Base-by-base conservation (phyloP, 2,888 invertebrate genomes). In the Drosophila setosimentum region DNA sequence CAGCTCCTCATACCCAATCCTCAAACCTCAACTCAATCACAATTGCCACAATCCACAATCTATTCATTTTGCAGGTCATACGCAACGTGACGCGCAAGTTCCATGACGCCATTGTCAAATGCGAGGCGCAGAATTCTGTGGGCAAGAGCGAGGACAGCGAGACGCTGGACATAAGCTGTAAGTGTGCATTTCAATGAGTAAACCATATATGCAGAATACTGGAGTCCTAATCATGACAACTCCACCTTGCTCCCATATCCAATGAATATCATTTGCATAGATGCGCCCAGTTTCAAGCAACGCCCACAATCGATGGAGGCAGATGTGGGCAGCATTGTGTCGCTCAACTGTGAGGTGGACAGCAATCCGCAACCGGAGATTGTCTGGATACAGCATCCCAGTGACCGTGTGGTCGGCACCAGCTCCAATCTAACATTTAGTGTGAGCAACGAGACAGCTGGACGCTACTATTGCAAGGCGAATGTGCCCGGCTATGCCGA, bases 81-180 rank as follows among this genome's bases (percentile, higher is more conserved):
- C 95, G 95, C 89, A 97, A 97, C 91, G 96, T 98, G 58, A 96
- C 97, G 33, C 95, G 98, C 74, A 95, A 96, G 84, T 96, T 96
- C 91, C 97, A 98, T 93, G 97, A 97, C 81, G 96, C 96, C 30
- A 96, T 96, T 63, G 96, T 99, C 74, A 97, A 97, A 92, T 99
- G 99, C 92, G 97, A 97, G 92, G 98, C 97, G 3, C 96, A 96
- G 92, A 99, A 99, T 92, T 95, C 96, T 18, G 97, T 99, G n/a
- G 99, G 98, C 18, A 97, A 97, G 91, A 97, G 97, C 83, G 96
- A 97, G 92, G 97, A 97, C 86, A 96, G 97, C 49, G 96, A 97
- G 92, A 96, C 96, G 0, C 94, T 99, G 83, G 97, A 97, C 93
- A 96, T 99, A 62, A 96, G 97, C 90, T 98, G 98, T 98, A 94